Evolutionary conservation across 2,797 vertebrate genomes (phyloP).

Genomic region (Manis crassicaudata): DNA sequence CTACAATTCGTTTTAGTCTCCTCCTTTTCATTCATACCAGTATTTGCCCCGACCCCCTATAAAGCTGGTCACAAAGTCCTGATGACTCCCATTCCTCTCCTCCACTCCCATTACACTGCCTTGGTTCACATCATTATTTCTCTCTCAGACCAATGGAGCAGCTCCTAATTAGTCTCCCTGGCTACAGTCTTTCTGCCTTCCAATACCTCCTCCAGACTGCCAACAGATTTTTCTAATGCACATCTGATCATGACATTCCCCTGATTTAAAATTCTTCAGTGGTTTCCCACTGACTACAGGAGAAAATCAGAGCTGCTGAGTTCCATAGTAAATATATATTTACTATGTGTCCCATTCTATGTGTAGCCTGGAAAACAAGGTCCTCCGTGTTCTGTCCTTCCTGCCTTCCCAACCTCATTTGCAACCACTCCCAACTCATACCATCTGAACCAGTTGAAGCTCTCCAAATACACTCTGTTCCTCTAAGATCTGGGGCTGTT

Average conservation of each 20-base stretch:
- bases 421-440: neutral
- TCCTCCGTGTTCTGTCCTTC: fast-evolving
- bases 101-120: neutral
- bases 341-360: neutral
- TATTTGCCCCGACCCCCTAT: neutral
- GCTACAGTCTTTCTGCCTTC: neutral
- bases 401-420: neutral
- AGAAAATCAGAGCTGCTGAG: conserved; percentile 16
- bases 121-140: neutral
- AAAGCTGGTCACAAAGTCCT: neutral
- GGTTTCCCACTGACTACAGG: conserved; percentile 16
- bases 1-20: neutral
- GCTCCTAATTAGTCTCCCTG: neutral
- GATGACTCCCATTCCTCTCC: neutral
- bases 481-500: neutral
- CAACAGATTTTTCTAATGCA: conserved; percentile 52
- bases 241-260: conserved; percentile 49
- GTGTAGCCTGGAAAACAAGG: neutral
- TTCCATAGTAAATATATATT: neutral
- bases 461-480: neutral
- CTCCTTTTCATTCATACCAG: neutral
- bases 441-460: neutral
- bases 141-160: neutral
- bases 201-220: neutral
- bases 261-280: conserved; percentile 63